Base-by-base conservation (phyloP, 2,113 vertebrate genomes). In the Delphinus delphis region DNA sequence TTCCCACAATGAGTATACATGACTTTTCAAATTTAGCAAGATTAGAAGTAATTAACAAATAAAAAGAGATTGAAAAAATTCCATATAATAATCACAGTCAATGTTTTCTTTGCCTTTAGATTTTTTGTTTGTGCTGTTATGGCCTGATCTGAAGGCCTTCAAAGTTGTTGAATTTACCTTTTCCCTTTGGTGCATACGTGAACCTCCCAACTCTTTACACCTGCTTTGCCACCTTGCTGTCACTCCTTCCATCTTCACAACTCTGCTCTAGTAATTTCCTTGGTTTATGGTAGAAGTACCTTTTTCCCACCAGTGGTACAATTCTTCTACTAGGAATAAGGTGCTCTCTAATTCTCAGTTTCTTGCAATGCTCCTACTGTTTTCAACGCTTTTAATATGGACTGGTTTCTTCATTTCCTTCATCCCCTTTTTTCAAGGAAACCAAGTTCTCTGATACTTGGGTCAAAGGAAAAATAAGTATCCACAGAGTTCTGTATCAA, bases 41-140 rank as follows among this genome's bases (percentile, higher is more conserved):
- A 92, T 67, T 53, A 50, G 63, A 73, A 88, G 55, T 86, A 90
- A 74, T 44, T 68, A 70, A 68, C 5, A 84, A 95, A 81, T 60
- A 58, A n/a, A 65, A 74, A 73, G 20, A 76, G 62, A 71, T 63
- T 58, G 2, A 47, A 70, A 62, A 83, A 84, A 63, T 44, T 87
- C 7, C 14, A 38, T 38, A 5, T 71, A 53, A 50, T 87, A 38
- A 82, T 87, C 25, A 73, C 25, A 88, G 53, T 81, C 14, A 88
- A 10, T 31, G 33, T 55, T 47, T 92, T 63, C 21, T 71, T 80
- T 90, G 33, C 25, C 2, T 28, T 95, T 60, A 62, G 53, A 12
- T 71, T 70, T 79, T 92, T 68, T 67, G 25, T 86, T 83, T 89
- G 12, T 47, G 73, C 41, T 96, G 62, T 93, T 41, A 80, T 86